These are phyloP conservation scores for Dryococelus australis DNA, from an alignment of 2,888 invertebrate genomes.

Conservation along the genomic window DNA sequence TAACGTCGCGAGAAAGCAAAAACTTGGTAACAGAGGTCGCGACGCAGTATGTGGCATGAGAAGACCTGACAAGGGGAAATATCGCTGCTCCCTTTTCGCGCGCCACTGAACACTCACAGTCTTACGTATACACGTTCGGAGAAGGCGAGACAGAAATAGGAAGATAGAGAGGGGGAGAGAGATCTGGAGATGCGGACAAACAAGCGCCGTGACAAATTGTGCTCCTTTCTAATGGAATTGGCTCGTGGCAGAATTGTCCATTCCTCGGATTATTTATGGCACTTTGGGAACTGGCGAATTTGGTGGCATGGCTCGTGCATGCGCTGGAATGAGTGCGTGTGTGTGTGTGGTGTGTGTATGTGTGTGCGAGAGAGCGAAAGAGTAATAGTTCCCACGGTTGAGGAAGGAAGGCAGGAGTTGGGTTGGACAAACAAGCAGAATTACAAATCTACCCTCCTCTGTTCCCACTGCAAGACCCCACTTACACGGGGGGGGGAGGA, in stretches of 20 bases:
- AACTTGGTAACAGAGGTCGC: background rate
- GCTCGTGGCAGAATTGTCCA: slow-evolving; percentile 40
- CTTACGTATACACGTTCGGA: background rate
- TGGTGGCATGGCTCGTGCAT: background rate
- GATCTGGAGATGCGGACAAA: slow-evolving; percentile 6
- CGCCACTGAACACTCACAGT: background rate
- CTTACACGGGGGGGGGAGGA: background rate
- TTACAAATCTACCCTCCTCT: slow-evolving; percentile 11
- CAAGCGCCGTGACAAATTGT: slow-evolving; percentile 36
- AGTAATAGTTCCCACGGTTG: slow-evolving; percentile 27
- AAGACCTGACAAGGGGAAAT: background rate
- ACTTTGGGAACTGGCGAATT: slow-evolving; percentile 3
- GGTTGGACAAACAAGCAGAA: slow-evolving; percentile 25
- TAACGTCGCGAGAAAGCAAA: background rate
- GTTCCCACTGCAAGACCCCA: background rate
- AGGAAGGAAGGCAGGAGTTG: slow-evolving; percentile 33
- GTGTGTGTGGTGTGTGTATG: slow-evolving; percentile 19
- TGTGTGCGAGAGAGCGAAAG: slow-evolving; percentile 17
- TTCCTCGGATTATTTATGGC: slow-evolving; percentile 41
- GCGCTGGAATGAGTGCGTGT: slow-evolving; percentile 4
- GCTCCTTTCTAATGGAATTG: slow-evolving; percentile 42
- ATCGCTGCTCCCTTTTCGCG: background rate
- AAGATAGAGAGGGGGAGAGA: slow-evolving; percentile 3
- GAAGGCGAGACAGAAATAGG: background rate
- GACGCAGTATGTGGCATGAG: background rate